Evolutionary conservation across 2,113 vertebrate species (phyloP), one percentile per base, ranked within the genome.

Genomic region (Istiophorus platypterus): DNA sequence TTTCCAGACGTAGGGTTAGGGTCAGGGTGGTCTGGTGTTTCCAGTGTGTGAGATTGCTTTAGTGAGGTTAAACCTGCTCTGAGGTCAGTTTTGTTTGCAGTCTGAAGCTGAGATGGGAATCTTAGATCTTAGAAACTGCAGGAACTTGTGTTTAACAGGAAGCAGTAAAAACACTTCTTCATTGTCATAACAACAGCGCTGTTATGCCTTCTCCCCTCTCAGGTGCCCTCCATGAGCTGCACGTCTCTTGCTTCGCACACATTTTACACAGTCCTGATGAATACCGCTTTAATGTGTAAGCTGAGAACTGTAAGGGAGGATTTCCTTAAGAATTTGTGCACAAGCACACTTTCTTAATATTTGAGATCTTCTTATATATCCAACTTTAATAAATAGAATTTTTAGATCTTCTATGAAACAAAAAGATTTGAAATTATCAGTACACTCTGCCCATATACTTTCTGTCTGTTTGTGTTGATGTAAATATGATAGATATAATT

Each of bases 241-340:
- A 64, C 29, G 49, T 42, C 52, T 71, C 57, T 56, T 67, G 39
- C 78, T n/a, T 17, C 45, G 70, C 17, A 58, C 58, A 78, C 62
- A 78, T 84, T 81, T 87, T 37, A 71, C 85, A 77, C 58, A 31
- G 7, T 22, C 17, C 63, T 81, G 78, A 74, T 78, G 49, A 89
- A 90, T 87, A 70, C 81, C 64, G 31, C 82, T 72, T 54, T 12
- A 42, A 73, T 27, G 62, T 85, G 84, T 34, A 54, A 76, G 59
- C 17, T 39, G 51, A 14, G 63, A 76, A 57, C 78, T 42, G 11
- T 27, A 1, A 49, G 4, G 29, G 34, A 15, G 2, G 2, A 29
- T 59, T 72, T 72, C 13, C 26, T n/a, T 2, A 14, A 42, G 18
- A 34, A 56, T 58, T 12, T 69, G 26, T 24, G 29, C 54, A 12